Evolutionary conservation across 2,113 vertebrate genomes (phyloP).

Genomic region (Poeciliopsis retropinna): DNA sequence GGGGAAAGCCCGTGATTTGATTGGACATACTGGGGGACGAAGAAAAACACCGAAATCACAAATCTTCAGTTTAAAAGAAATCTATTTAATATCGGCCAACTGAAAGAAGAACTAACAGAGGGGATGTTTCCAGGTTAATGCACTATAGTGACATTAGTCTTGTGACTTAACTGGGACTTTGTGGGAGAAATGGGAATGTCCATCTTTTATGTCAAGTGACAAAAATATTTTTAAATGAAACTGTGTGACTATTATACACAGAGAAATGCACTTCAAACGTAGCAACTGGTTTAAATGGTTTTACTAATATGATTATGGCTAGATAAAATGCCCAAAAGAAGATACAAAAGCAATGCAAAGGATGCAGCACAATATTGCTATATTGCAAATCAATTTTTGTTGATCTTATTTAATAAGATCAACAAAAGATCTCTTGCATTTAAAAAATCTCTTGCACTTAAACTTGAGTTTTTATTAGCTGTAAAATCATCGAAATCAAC

Average conservation of each 20-base stretch:
- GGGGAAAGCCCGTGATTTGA: slow-evolving; percentile 2
- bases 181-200: not conserved
- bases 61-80: not conserved
- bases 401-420: not conserved
- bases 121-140: no score
- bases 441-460: not conserved
- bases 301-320: not conserved
- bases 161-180: not conserved
- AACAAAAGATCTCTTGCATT: no score
- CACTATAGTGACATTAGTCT: not conserved
- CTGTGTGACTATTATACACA: no score
- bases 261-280: no score
- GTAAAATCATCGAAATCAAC: not conserved
- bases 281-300: not conserved
- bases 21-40: slow-evolving; percentile 35
- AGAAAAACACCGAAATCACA: not conserved
- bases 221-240: no score
- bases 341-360: not conserved
- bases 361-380: not conserved
- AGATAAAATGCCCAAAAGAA: not conserved
- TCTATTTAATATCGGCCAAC: not conserved
- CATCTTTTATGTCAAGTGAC: not conserved
- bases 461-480: not conserved
- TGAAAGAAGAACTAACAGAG: not conserved
- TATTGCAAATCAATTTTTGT: not conserved